Conservation (phyloP, 1,140 invertebrate genomes). For the Drosophila lacertosa region DNA sequence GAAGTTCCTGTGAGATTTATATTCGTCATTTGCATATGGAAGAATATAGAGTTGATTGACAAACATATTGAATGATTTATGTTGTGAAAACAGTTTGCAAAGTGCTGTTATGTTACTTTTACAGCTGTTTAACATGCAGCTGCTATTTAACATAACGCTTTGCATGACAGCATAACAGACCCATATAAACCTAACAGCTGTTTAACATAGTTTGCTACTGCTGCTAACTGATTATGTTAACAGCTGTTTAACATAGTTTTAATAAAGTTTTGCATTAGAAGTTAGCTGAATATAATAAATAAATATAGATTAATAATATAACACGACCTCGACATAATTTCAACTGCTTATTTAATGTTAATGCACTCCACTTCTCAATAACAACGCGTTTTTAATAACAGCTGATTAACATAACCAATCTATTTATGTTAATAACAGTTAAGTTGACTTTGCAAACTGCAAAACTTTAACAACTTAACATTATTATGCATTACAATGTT, state of each 20-base stretch:
- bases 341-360: too few relatives aligned
- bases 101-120: neutral
- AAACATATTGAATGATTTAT: conserved; percentile 8
- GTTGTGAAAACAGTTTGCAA: neutral
- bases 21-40: neutral
- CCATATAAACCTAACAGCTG: neutral
- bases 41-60: neutral
- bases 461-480: neutral
- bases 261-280: too few relatives aligned
- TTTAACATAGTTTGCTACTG: too few relatives aligned
- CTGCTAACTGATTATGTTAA: too few relatives aligned
- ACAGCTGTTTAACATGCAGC: neutral
- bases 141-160: too few relatives aligned
- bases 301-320: too few relatives aligned
- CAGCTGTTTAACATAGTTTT: too few relatives aligned
- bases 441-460: neutral
- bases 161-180: too few relatives aligned
- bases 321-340: too few relatives aligned
- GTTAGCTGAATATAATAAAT: too few relatives aligned
- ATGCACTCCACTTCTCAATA: too few relatives aligned
- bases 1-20: neutral
- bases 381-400: neutral
- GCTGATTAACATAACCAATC: neutral
- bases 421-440: neutral
- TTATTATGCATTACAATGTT: neutral